Percentiles rank a stretch among this genome's conserved stretches.
These are phyloP conservation scores for Gallinago media DNA, from an alignment of 2,113 vertebrate species.

Conservation along the genomic window DNA sequence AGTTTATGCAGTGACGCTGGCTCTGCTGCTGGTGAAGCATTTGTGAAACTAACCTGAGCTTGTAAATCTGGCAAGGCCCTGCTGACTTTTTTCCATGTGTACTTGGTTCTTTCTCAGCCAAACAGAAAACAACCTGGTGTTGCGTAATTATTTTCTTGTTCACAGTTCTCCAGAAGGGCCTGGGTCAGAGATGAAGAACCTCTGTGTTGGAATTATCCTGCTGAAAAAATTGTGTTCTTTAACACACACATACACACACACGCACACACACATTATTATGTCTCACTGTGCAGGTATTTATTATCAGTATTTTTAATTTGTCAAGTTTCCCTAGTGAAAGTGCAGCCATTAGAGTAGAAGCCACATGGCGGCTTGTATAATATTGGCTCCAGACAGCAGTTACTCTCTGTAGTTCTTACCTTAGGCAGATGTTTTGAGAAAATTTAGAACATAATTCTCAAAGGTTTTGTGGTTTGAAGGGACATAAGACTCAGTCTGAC, in stretches of 20 bases:
- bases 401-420: not conserved
- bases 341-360: not conserved
- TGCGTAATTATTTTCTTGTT: not conserved
- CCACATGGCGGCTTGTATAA: not conserved
- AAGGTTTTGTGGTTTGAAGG: not conserved
- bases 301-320: not conserved
- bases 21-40: not conserved
- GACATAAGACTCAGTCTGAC: not conserved
- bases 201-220: not conserved
- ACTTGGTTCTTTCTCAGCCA: not conserved
- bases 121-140: not conserved
- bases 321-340: not conserved
- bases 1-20: not conserved
- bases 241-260: not conserved
- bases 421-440: not conserved
- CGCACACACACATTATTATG: not conserved
- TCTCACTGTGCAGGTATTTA: not conserved
- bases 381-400: not conserved
- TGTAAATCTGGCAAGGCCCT: not conserved
- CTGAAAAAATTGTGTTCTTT: not conserved
- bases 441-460: not conserved
- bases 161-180: not conserved
- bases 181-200: not conserved
- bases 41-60: not conserved
- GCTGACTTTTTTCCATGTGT: not conserved